Evolutionary conservation across 1,140 invertebrate genomes (phyloP).

Genomic region (Papilio xuthus): DNA sequence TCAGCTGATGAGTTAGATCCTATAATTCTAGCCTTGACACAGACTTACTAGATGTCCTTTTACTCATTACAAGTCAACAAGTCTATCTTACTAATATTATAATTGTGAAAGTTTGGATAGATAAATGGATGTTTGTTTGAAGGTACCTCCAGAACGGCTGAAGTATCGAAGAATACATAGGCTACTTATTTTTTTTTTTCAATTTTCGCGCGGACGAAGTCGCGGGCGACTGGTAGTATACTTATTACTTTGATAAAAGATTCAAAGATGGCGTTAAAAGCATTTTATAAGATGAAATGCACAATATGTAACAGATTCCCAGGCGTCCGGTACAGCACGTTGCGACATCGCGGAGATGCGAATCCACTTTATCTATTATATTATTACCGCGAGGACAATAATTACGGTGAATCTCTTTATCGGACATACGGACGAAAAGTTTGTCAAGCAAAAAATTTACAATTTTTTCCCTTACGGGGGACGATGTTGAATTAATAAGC

Average conservation of each 20-base stretch:
- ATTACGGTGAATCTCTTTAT: conserved; percentile 44
- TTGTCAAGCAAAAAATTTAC: conserved; percentile 21
- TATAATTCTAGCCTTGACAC: neutral
- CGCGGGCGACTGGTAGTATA: too few species aligned
- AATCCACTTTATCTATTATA: conserved; percentile 58
- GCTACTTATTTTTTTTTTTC: too few species aligned
- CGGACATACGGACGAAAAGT: conserved; percentile 41
- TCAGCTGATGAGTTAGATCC: neutral
- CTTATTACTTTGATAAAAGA: neutral
- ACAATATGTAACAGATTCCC: conserved; percentile 37
- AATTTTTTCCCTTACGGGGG: neutral
- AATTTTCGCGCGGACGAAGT: too few species aligned
- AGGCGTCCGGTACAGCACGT: conserved; percentile 45
- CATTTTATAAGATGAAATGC: neutral
- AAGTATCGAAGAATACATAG: too few species aligned
- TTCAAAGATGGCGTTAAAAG: neutral
- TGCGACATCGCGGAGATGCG: conserved; percentile 53
- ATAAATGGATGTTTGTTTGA: too few species aligned
- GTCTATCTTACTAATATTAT: too few species aligned
- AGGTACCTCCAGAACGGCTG: too few species aligned
- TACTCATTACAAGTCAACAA: neutral
- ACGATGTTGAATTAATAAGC: neutral
- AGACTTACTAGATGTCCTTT: neutral
- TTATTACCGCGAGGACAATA: conserved; percentile 60
- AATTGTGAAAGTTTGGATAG: too few species aligned